phyloP scores from a whole-genome alignment of 2,797 vertebrate genomes.

The Mallotus villosus region DNA sequence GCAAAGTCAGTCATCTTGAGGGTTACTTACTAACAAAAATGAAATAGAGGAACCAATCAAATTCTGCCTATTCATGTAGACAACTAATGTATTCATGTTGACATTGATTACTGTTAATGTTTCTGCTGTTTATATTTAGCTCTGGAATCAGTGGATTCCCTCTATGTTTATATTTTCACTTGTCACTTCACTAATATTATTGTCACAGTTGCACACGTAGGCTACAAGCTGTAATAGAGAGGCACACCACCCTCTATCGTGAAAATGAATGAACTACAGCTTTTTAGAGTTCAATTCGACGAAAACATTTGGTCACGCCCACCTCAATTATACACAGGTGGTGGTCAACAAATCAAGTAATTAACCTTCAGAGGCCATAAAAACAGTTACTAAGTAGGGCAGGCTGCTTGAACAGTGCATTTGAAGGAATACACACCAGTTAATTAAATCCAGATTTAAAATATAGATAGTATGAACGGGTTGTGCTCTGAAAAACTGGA shows the following conservation, averaged over 20 bases:
- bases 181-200: neutral
- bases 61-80: no score
- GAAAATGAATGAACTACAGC: slow-evolving; percentile 26
- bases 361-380: slow-evolving; percentile 36
- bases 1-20: no score
- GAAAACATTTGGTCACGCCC: neutral
- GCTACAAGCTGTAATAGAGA: neutral
- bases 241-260: slow-evolving; percentile 51
- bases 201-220: neutral
- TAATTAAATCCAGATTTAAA: no score
- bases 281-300: neutral
- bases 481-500: neutral
- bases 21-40: no score
- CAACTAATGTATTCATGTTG: no score
- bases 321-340: neutral
- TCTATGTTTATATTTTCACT: neutral
- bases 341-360: neutral
- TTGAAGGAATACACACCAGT: no score
- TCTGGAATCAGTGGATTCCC: no score
- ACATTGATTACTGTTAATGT: no score
- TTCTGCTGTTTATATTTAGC: no score
- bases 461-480: slow-evolving; percentile 51
- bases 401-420: neutral
- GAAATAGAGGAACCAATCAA: no score
- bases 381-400: neutral